phyloP scores from a whole-genome alignment of 1,140 invertebrate species.

The Anastrepha ludens region DNA sequence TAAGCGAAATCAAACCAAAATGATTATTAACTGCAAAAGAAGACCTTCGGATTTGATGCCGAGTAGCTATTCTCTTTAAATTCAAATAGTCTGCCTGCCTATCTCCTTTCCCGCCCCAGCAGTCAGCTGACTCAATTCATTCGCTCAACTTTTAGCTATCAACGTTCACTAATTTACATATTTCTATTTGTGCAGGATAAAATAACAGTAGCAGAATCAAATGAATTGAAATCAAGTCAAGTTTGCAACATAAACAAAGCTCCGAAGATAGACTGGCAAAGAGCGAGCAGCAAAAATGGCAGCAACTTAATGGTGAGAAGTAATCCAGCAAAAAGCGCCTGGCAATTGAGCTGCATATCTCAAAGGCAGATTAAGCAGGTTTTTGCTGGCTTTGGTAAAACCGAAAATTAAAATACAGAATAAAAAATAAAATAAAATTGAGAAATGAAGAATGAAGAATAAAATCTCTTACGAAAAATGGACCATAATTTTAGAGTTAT shows the following conservation, averaged over 20 bases:
- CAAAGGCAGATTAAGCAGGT: neutral
- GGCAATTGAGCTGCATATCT: too few relatives aligned
- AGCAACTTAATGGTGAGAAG: neutral
- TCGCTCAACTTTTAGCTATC: neutral
- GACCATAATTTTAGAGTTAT: too few relatives aligned
- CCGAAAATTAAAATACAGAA: too few relatives aligned
- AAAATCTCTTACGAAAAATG: too few relatives aligned
- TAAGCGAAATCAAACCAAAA: too few relatives aligned
- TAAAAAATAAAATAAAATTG: too few relatives aligned
- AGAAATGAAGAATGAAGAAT: too few relatives aligned
- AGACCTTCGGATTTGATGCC: too few relatives aligned
- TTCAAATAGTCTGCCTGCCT: too few relatives aligned
- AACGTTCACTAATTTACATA: conserved; percentile 33
- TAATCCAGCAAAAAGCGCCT: neutral
- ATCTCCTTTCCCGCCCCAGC: neutral
- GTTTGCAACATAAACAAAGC: conserved; percentile 46
- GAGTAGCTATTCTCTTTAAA: too few relatives aligned
- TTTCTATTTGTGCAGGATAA: conserved; percentile 37
- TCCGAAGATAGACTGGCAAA: neutral
- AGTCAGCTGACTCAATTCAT: neutral
- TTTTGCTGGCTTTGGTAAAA: neutral
- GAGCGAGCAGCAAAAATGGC: neutral
- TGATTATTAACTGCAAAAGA: too few relatives aligned
- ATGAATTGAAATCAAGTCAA: conserved; percentile 40
- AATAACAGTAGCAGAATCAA: neutral